Evolutionary conservation across 1,140 invertebrate species (phyloP), one percentile per base, ranked within the genome.

Genomic region (Protaetia brevitarsis): DNA sequence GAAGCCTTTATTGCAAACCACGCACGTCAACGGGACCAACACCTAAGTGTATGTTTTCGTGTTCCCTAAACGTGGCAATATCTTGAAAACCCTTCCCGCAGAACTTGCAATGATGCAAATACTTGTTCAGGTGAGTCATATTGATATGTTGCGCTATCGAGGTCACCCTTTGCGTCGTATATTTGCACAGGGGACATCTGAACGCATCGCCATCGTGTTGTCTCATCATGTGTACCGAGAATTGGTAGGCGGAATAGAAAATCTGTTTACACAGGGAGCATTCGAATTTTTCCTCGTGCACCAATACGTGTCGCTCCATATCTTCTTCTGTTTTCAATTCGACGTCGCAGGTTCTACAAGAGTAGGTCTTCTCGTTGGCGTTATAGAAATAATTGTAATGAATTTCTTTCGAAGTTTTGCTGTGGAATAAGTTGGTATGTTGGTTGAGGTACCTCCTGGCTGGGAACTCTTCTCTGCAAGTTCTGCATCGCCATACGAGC

Each of bases 1-100:
- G 29, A 91, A 91, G 69, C 85, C 84, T 45, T 88, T 79, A 13
- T 84, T 85, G 78, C 91, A 94, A 51, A 86, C 82, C 58, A 87
- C 86, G 77, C 91, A 93, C 21, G 85, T 85, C 69, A 74, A 91
- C 93, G 0, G 92, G 92, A 71, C 91, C 89, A 70, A 91, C 88
- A 10, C 89, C 86, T 0, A 86, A 86, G 70, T 89, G 88, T 21
- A 71, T 75, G 41, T 78, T 78, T 10, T 75, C 71, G 66, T 78
- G 77, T 63, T 78, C 76, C 64, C 74, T 66, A 62, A 71, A 78
- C 69, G 74, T 76, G 0, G 72, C 68, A 3, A 72, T 60, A 23
- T 76, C 70, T 6, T 70, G 71, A 65, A 78, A 78, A 13, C 73
- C 73, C 64, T 78, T 77, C 26, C 75, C 74, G 65, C 77, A 78